These are phyloP conservation scores for Chelonus formosanus DNA, from an alignment of 2,888 invertebrate genomes.

Conservation along the genomic window DNA sequence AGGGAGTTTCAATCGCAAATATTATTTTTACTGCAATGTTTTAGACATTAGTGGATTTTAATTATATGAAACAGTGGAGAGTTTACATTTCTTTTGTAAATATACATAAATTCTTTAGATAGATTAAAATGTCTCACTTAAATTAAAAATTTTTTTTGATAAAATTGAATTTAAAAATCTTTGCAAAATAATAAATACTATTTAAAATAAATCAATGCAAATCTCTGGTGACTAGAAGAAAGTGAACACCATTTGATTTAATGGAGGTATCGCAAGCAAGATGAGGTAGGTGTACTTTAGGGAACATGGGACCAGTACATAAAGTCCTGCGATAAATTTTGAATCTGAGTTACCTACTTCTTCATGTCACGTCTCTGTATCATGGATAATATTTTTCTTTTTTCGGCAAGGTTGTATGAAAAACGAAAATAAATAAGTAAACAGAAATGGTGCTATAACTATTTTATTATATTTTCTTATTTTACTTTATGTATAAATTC, in stretches of 20 bases:
- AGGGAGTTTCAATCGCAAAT: too few species aligned
- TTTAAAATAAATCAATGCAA: conserved; percentile 12
- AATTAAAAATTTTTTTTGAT: background rate
- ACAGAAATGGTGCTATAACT: too few species aligned
- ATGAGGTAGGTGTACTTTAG: conserved; percentile 31
- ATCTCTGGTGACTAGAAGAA: background rate
- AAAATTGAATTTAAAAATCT: background rate
- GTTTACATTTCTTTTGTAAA: too few species aligned
- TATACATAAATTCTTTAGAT: too few species aligned
- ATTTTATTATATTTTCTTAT: too few species aligned
- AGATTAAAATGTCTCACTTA: too few species aligned
- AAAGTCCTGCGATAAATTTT: conserved; percentile 42
- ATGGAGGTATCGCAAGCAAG: conserved; percentile 25
- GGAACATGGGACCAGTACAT: conserved; percentile 32
- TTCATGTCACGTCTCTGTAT: conserved; percentile 27
- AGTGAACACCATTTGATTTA: conserved; percentile 30
- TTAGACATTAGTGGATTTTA: too few species aligned
- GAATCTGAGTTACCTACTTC: conserved; percentile 37
- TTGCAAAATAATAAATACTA: background rate
- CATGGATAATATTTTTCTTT: conserved; percentile 32
- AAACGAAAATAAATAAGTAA: too few species aligned
- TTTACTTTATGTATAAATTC: too few species aligned
- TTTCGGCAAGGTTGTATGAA: conserved; percentile 12
- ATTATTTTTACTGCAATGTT: too few species aligned
- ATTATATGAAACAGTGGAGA: too few species aligned